Evolutionary conservation across 2,797 vertebrate genomes (phyloP), one percentile per base, ranked within the genome.

Genomic region (Synaphobranchus kaupii): DNA sequence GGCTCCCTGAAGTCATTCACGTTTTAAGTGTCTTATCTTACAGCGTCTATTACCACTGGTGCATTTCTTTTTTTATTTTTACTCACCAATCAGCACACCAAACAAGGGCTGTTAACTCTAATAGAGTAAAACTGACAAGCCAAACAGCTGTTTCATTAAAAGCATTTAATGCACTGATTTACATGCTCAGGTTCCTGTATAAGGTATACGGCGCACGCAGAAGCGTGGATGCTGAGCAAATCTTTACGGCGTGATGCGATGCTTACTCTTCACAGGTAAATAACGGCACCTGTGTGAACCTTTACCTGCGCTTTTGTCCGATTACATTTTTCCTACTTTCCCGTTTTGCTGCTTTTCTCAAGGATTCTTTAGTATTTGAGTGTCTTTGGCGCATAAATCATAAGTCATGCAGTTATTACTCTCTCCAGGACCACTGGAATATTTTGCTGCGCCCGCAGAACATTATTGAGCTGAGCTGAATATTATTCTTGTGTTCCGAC

Each of bases 381-480:
- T 52, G 50, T 52, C 50, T 52, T 52, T 52, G 50, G 50, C 10
- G 25, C 20, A 0, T 15, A n/a, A n/a, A 0, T 15, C 60, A 17
- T 22, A 66, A 85, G 34, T 48, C 48, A 85, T 39, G 60, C 84
- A 71, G 66, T 68, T 71, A 48, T 68, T 48, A 22, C 4, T 85
- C 60, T 48, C 63, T 28, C 71, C 48, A 78, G 28, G 50, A 25
- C 50, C 31, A 47, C 20, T 85, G 84, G 71, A 71, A 34, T 68
- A 44, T 71, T 85, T n/a, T 58, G 31, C n/a, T 31, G 12, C 58
- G 3, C 20, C 58, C 15, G 20, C 13, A 60, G 58, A 3, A n/a
- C 20, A 71, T 85, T 71, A 85, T 48, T 52, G 68, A 31, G 50
- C 0, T 39, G 39, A 39, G 39, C 39, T 39, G 39, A 39, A 39